Evolutionary conservation across 2,888 invertebrate species (phyloP), one percentile per base, ranked within the genome.

Genomic region (Sympetrum striolatum): DNA sequence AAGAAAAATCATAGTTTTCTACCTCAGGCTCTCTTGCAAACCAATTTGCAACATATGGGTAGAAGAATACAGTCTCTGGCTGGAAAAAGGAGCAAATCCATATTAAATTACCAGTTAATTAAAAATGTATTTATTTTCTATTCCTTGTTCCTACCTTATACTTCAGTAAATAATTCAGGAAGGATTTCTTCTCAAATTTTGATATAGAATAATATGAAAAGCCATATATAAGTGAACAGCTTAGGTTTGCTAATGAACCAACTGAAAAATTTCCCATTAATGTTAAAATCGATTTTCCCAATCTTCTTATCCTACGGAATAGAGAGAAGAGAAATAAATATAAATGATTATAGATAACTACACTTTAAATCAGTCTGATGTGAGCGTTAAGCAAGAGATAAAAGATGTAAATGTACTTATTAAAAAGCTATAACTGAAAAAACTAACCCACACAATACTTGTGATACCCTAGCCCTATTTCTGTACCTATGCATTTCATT

Each of bases 1-100:
- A 90, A 5, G 80, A 58, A n/a, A 90, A n/a, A 35, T 90, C 90
- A 31, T 90, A 6, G 25, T 25, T 35, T 25, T 90, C 90, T 31
- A 90, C 48, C 4, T 53, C 81, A 12, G 80, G 53, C 4, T 25
- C 35, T 15, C 81, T 44, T 12, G 58, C 48, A 31, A 90, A 58
- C 90, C 90, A 90, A 22, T 80, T 80, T 31, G 58, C 48, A 31
- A 80, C 90, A 60, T 81, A 90, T 15, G 90, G 90, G 48, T 80
- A 90, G n/a, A 90, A 48, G 5, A 90, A n/a, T 15, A 80, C 15
- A n/a, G 37, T n/a, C 2, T 53, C 73, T 10, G 80, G 79, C 90
- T 90, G 80, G 12, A 73, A 90, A 2, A 80, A 25, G 37, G 12
- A 14, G 15, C 0, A 37, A 35, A 0, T 79, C 25, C 15, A 12